Base-by-base conservation (phyloP, 2,113 vertebrate genomes). In the Phalacrocorax pelagicus region DNA sequence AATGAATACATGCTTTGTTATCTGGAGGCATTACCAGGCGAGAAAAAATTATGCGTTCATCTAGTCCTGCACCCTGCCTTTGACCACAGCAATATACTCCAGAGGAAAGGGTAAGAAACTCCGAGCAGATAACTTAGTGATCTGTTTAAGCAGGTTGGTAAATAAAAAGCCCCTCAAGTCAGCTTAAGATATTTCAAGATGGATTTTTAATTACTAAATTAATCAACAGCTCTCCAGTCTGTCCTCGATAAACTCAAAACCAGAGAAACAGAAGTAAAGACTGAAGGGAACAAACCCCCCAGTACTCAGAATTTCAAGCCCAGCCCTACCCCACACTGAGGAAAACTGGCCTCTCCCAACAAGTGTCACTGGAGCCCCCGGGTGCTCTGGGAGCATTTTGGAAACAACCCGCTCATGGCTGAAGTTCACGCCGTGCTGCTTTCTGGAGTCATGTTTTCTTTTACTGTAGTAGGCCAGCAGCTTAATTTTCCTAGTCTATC, bases 1-100 rank as follows among this genome's bases (percentile, higher is more conserved):
- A 69, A 81, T 94, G 52, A 92, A 86, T 96, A n/a, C 59, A 8
- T 1, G 6, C 81, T 92, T 91, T 94, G 73, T 91, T 95, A 94
- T 79, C 58, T 47, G 38, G 78, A 86, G 91, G 65, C 44, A 5
- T 69, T 74, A 24, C 57, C 57, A 58, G n/a, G 72, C 6, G 11
- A 42, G 65, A 69, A 67, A 69, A 84, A 70, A 71, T 14, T 0
- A 0, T 7, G 54, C 38, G 46, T 57, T 88, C 75, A 11, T 32
- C 13, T 12, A 24, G 16, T 24, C 57, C 79, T 42, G 11, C 34
- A 13, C 46, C 21, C 51, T 86, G 47, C 29, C 67, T 67, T 83
- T 86, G n/a, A 32, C 38, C 38, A 24, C 2, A 18, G 86, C 23
- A 30, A 40, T 2, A 8, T 17, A 44, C 26, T 81, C 44, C 52